Conservation (phyloP, 2,113 vertebrate genomes). For the Mohoua ochrocephala region DNA sequence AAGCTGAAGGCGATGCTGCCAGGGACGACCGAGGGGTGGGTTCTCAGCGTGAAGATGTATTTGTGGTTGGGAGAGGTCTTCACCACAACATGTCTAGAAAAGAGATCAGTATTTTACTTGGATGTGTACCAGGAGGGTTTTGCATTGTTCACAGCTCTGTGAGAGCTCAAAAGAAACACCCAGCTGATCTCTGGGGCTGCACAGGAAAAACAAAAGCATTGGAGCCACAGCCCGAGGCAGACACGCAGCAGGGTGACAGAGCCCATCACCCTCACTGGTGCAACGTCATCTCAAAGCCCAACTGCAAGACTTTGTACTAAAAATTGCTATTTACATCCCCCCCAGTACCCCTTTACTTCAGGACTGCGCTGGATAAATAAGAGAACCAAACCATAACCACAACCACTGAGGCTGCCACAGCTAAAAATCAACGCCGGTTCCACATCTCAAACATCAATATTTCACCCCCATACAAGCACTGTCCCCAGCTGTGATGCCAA, state of each 20-base stretch:
- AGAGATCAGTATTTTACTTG: neutral
- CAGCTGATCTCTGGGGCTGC: neutral
- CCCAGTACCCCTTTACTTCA: neutral
- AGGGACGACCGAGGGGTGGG: slow-evolving; percentile 75
- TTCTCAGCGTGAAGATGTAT: slow-evolving; percentile 88
- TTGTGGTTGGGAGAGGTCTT: slow-evolving; percentile 85
- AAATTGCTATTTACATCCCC: neutral
- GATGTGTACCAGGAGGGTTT: neutral
- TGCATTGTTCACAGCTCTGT: neutral
- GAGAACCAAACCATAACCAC: neutral
- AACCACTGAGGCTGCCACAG: neutral
- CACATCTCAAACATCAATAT: neutral
- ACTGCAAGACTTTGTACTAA: accelerated
- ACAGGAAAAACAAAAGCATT: neutral
- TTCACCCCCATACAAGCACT: neutral
- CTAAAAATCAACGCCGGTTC: neutral
- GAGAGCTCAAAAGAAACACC: neutral
- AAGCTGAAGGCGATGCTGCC: slow-evolving; percentile 91
- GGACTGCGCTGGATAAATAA: accelerated
- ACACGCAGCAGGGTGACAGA: neutral
- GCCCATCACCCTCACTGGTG: neutral
- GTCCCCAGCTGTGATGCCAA: neutral
- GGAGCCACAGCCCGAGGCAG: accelerated
- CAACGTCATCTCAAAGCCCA: accelerated
- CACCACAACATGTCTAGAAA: slow-evolving; percentile 84